Evolutionary conservation across 2,888 invertebrate genomes (phyloP).

Genomic region (Odontothrips loti): DNA sequence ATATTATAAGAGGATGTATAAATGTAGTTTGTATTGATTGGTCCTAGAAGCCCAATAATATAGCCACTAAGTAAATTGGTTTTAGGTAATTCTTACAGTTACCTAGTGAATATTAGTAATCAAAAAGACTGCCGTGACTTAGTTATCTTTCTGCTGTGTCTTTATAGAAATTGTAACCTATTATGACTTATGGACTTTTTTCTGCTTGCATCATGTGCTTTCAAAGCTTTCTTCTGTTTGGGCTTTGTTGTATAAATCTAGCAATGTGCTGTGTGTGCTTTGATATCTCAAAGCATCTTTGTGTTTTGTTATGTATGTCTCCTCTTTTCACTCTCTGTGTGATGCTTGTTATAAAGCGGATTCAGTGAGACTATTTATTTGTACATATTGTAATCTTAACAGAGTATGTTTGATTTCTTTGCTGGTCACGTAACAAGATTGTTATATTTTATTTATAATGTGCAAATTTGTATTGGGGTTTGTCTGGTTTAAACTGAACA

Average conservation of each 20-base stretch:
- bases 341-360: constrained; percentile 19
- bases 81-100: constrained; percentile 11
- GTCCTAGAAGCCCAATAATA: neutral
- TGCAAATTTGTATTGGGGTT: neutral
- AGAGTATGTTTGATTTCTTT: constrained; percentile 18
- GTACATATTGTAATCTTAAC: constrained; percentile 13
- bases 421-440: constrained; percentile 26
- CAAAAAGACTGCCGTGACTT: constrained; percentile 24
- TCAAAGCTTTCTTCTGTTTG: constrained; percentile 5
- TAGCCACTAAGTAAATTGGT: neutral
- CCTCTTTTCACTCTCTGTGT: constrained; percentile 1
- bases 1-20: constrained; percentile 6
- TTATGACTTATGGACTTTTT: neutral
- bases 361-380: constrained; percentile 21
- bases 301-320: neutral
- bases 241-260: neutral
- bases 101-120: constrained; percentile 19
- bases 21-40: neutral
- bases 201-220: neutral
- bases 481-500: constrained; percentile 2
- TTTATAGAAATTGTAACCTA: neutral
- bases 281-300: constrained; percentile 1
- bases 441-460: constrained; percentile 22
- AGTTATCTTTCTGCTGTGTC: constrained; percentile 10
- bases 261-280: constrained; percentile 10